These are phyloP conservation scores for Heloderma charlesbogerti DNA, from an alignment of 2,113 vertebrate species.

Conservation along the genomic window DNA sequence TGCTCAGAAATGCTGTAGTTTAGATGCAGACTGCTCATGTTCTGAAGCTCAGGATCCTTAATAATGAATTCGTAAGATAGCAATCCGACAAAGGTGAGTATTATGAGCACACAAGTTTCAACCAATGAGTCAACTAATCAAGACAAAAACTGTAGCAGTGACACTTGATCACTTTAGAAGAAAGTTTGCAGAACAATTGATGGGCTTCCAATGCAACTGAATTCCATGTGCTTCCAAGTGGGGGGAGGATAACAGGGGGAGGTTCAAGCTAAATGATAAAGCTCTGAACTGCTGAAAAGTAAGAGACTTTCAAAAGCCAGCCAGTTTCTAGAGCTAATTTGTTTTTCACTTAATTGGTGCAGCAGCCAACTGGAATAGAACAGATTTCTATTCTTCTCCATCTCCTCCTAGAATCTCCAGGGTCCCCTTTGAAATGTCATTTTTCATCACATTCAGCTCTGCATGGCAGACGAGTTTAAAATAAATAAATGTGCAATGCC, in stretches of 20 bases:
- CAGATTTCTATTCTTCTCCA: conserved; percentile 11
- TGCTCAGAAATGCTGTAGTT: too few species aligned
- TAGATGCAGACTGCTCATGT: too few species aligned
- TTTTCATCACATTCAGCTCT: conserved; percentile 32
- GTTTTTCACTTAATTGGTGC: conserved; percentile 50
- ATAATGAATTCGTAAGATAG: too few species aligned
- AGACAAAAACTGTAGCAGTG: background rate
- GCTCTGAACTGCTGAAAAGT: conserved; percentile 28
- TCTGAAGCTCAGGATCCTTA: too few species aligned
- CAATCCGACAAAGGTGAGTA: too few species aligned
- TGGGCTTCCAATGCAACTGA: background rate
- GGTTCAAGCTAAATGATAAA: conserved; percentile 16
- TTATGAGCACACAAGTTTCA: too few species aligned
- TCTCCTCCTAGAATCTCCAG: conserved; percentile 42
- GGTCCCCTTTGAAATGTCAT: conserved; percentile 26
- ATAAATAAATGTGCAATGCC: conserved; percentile 64
- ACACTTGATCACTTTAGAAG: background rate
- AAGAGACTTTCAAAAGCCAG: background rate
- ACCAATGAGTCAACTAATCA: background rate
- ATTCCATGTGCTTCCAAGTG: background rate
- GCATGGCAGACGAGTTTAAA: conserved; percentile 36
- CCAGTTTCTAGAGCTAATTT: conserved; percentile 37
- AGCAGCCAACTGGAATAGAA: conserved; percentile 37
- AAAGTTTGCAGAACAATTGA: background rate
- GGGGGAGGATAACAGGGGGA: too few species aligned